These are phyloP conservation scores for Drosophila orena DNA, from an alignment of 1,140 invertebrate species.

Conservation along the genomic window DNA sequence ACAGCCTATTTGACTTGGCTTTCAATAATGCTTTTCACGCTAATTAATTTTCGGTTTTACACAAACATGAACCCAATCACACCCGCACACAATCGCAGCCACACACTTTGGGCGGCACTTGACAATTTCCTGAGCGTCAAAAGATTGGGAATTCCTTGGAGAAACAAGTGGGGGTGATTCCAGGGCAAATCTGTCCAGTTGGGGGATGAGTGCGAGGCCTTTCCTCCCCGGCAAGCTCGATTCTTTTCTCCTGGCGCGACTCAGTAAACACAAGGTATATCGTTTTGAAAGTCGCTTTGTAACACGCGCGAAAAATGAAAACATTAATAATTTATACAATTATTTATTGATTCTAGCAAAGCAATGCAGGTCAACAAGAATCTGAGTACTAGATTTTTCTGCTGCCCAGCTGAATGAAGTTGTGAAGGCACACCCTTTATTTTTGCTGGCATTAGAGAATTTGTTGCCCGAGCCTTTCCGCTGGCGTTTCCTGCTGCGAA, in stretches of 20 bases:
- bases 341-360: too few relatives aligned
- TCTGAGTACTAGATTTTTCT: not conserved
- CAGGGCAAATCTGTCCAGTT: constrained; percentile 21
- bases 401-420: too few relatives aligned
- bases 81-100: constrained; percentile 22
- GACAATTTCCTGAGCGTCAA: constrained; percentile 66
- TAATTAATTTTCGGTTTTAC: constrained; percentile 78
- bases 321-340: too few relatives aligned
- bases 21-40: constrained; percentile 81
- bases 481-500: constrained; percentile 71
- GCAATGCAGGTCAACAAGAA: too few relatives aligned
- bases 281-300: not conserved
- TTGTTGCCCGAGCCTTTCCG: constrained; percentile 51
- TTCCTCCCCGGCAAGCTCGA: constrained; percentile 23
- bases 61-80: constrained; percentile 45
- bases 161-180: constrained; percentile 16
- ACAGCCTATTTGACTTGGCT: constrained; percentile 43
- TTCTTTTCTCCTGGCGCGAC: not conserved
- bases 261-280: not conserved
- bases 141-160: constrained; percentile 42
- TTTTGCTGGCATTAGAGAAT: constrained; percentile 47
- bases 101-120: constrained; percentile 39
- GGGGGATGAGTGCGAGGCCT: not conserved
- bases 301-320: too few relatives aligned
- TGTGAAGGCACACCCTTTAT: not conserved